A percentile compares a stretch with the other conserved stretches of the same genome.
Evolutionary conservation across 2,113 vertebrate genomes (phyloP).

Genomic region (Microcebus murinus): DNA sequence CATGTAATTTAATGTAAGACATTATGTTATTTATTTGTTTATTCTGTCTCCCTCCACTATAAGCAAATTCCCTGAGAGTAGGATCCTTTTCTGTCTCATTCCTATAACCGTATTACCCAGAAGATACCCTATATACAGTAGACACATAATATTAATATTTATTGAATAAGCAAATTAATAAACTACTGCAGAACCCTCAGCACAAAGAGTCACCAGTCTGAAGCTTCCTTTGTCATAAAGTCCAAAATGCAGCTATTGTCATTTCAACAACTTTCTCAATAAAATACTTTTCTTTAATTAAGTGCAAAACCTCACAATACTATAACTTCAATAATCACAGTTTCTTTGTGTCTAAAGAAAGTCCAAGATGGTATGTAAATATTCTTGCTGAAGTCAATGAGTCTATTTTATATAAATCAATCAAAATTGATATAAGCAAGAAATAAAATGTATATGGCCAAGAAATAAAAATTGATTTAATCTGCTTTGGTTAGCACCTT

Average conservation of each 20-base stretch:
- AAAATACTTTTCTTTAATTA: background rate
- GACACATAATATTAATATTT: background rate
- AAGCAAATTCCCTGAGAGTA: background rate
- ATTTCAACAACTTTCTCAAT: background rate
- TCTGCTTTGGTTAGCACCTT: background rate
- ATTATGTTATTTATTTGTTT: background rate
- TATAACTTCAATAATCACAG: background rate
- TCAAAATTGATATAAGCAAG: background rate
- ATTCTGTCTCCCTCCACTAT: background rate
- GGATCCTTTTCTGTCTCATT: background rate
- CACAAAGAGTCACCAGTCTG: background rate
- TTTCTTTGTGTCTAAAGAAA: constrained; percentile 22
- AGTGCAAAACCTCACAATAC: background rate
- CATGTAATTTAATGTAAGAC: background rate
- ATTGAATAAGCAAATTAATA: background rate
- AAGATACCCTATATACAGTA: background rate
- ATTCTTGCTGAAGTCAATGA: constrained; percentile 1
- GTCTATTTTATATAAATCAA: constrained; percentile 8
- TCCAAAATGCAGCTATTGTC: background rate
- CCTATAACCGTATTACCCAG: background rate
- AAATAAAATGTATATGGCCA: background rate
- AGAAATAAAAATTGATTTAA: background rate
- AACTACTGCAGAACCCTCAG: background rate
- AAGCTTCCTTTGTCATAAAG: background rate
- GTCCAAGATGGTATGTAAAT: background rate